Percentiles rank a stretch among this genome's conserved stretches.
Evolutionary conservation across 2,113 vertebrate species (phyloP).

Genomic region (Caretta caretta): DNA sequence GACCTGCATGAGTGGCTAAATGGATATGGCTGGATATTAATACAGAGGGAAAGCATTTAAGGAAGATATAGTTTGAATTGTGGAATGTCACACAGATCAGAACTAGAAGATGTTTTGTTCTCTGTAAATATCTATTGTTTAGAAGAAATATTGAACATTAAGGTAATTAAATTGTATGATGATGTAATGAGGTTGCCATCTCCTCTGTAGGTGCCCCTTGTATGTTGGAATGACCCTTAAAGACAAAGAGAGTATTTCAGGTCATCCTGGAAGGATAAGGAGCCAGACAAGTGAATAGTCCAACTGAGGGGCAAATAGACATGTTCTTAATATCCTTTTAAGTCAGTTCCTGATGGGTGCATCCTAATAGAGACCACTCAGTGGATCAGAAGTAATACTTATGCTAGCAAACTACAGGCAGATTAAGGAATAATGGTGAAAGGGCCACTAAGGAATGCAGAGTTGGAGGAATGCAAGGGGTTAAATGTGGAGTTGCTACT

Average conservation of each 20-base stretch:
- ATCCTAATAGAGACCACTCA: background rate
- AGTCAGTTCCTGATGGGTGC: background rate
- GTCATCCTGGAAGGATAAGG: background rate
- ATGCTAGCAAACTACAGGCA: background rate
- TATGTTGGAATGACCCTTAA: background rate
- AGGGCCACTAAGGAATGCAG: background rate
- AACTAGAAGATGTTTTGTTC: background rate
- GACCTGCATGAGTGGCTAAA: background rate
- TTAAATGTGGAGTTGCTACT: background rate
- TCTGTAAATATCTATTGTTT: background rate
- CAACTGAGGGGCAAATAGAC: background rate
- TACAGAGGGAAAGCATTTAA: background rate
- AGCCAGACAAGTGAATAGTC: constrained; percentile 2
- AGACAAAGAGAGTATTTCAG: background rate
- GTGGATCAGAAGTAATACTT: background rate
- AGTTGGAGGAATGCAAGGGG: background rate
- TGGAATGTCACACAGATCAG: background rate
- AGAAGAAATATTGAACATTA: background rate
- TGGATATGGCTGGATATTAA: rapidly evolving
- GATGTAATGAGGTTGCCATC: background rate
- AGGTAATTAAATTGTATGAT: background rate
- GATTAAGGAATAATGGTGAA: constrained; percentile 12
- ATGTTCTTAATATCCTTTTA: constrained; percentile 12
- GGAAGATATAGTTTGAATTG: background rate
- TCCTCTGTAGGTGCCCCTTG: background rate